Percentiles rank a stretch among this genome's conserved stretches.
phyloP scores from a whole-genome alignment of 2,888 invertebrate genomes.

The Drosophila monieri region DNA sequence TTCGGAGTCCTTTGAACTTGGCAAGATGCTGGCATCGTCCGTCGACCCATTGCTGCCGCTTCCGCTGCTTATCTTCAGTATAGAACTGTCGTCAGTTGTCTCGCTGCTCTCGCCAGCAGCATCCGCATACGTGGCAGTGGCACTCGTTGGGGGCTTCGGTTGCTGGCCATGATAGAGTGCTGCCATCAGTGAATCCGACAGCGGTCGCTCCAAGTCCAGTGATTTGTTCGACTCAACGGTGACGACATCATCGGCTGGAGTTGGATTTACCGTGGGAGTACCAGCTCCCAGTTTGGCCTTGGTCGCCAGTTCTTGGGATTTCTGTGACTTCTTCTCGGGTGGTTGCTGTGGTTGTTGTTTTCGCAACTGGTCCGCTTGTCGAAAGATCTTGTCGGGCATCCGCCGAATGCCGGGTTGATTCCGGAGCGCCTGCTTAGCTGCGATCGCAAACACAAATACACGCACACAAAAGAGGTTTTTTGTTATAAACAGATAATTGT shows the following conservation, averaged over 20 bases:
- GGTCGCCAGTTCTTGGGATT: constrained; percentile 38
- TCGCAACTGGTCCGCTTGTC: constrained; percentile 66
- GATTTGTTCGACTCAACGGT: constrained; percentile 56
- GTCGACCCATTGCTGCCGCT: constrained; percentile 22
- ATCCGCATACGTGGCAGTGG: constrained; percentile 54
- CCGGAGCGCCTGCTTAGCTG: constrained; percentile 83
- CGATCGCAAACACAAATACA: constrained; percentile 34
- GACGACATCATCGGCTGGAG: constrained; percentile 48
- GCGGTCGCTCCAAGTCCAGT: constrained; percentile 71
- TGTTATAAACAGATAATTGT: constrained; percentile 32
- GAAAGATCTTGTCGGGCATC: constrained; percentile 74
- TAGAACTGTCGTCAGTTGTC: constrained; percentile 65
- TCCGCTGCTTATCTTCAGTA: constrained; percentile 64
- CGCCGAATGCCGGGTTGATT: constrained; percentile 82
- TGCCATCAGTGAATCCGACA: constrained; percentile 81
- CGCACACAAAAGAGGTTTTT: constrained; percentile 12
- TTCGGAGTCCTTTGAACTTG: constrained; percentile 28
- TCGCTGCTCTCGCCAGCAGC: constrained; percentile 43
- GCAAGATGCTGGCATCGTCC: constrained; percentile 71
- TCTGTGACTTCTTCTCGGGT: constrained; percentile 33
- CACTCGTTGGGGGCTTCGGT: constrained; percentile 25
- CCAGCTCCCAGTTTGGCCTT: constrained; percentile 49
- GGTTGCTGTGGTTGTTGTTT: constrained; percentile 57
- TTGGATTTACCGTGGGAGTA: constrained; percentile 48
- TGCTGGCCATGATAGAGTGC: constrained; percentile 78